A percentile compares a stretch with the other conserved stretches of the same genome.
Evolutionary conservation across 2,113 vertebrate genomes (phyloP).

Genomic region (Archocentrus centrarchus): DNA sequence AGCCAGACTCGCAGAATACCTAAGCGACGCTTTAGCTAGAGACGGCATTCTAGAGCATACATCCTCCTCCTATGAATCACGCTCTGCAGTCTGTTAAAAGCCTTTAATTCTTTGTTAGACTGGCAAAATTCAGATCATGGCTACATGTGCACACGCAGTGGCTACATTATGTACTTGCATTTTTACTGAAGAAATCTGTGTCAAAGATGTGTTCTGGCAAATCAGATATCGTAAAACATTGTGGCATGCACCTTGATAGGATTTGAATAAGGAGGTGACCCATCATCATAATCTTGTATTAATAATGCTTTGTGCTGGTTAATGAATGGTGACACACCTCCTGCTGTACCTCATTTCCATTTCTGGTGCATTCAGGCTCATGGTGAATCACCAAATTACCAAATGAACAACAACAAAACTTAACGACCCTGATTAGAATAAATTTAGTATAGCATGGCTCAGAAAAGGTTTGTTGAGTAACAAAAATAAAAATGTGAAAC

Average conservation of each 20-base stretch:
- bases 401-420: conserved; percentile 39
- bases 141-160: background rate
- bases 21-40: conserved; percentile 10
- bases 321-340: conserved; percentile 62
- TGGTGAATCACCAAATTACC: conserved; percentile 54
- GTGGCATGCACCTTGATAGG: background rate
- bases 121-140: background rate
- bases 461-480: conserved; percentile 21
- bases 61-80: conserved; percentile 4
- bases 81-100: background rate
- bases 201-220: conserved; percentile 4
- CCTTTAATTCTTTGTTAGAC: background rate
- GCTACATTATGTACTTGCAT: background rate
- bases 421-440: conserved; percentile 47
- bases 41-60: background rate
- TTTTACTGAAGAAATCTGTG: background rate
- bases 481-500: background rate
- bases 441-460: conserved; percentile 17
- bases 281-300: conserved; percentile 46
- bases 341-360: conserved; percentile 42
- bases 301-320: conserved; percentile 43
- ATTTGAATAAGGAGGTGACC: conserved; percentile 1
- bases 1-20: conserved; percentile 6
- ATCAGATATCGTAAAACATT: background rate
- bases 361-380: conserved; percentile 43